Evolutionary conservation across 2,113 vertebrate genomes (phyloP).

Genomic region (Calonectris borealis): DNA sequence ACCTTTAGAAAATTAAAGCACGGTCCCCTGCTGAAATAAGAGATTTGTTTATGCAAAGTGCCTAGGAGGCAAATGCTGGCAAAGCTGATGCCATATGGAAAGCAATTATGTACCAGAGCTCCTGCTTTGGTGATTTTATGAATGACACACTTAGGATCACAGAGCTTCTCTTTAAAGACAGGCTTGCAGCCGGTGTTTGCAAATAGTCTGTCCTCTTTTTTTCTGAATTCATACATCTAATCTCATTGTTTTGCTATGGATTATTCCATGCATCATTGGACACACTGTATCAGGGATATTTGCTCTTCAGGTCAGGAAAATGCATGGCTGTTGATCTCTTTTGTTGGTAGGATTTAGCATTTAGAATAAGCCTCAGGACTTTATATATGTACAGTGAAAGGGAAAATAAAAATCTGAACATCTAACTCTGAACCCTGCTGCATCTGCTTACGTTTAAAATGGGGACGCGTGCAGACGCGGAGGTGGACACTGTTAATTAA

Average conservation of each 20-base stretch:
- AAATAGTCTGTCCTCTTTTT: not conserved
- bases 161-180: slow-evolving; percentile 28
- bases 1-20: not conserved
- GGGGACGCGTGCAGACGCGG: not conserved
- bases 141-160: slow-evolving; percentile 32
- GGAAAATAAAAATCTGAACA: not conserved
- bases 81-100: slow-evolving; percentile 38
- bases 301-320: slow-evolving; percentile 18
- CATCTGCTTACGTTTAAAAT: not conserved
- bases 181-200: not conserved
- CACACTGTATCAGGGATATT: not conserved
- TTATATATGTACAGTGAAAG: not conserved
- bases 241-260: slow-evolving; percentile 27
- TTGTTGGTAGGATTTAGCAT: slow-evolving; percentile 7
- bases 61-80: slow-evolving; percentile 30
- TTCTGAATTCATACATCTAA: not conserved
- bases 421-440: not conserved
- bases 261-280: slow-evolving; percentile 6
- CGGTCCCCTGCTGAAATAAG: not conserved
- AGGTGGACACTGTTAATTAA: not conserved
- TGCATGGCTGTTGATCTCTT: not conserved
- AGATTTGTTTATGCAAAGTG: slow-evolving; percentile 3
- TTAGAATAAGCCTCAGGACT: not conserved
- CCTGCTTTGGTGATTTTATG: slow-evolving; percentile 22
- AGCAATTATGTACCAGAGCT: not conserved